Conservation (phyloP, 2,797 vertebrate species). For the Brotula barbata region DNA sequence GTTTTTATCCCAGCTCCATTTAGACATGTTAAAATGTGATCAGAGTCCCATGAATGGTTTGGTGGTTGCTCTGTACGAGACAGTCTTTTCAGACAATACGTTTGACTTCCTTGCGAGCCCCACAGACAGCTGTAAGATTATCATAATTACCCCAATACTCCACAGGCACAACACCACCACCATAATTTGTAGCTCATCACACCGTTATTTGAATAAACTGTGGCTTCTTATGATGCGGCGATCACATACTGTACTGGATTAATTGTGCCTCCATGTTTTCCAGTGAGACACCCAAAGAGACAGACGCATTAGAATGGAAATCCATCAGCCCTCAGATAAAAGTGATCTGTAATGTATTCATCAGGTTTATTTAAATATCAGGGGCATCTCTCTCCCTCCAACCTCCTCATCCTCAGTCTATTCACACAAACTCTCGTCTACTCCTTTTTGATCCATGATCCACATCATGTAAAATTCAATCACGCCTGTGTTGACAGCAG, state of each 20-base stretch:
- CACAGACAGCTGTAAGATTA: no score
- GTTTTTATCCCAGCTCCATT: no score
- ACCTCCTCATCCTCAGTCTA: slow-evolving; percentile 13
- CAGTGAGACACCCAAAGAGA: slow-evolving; percentile 41
- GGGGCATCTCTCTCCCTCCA: slow-evolving; percentile 13
- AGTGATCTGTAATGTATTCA: slow-evolving; percentile 74
- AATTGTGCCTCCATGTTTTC: slow-evolving; percentile 3
- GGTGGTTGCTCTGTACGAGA: no score
- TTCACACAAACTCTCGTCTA: slow-evolving; percentile 33
- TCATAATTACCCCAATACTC: no score
- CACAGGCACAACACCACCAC: no score
- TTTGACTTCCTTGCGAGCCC: no score
- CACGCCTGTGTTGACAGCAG: no score
- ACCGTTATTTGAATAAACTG: neutral
- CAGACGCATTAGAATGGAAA: slow-evolving; percentile 61
- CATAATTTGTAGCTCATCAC: no score
- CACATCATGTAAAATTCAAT: slow-evolving; percentile 42
- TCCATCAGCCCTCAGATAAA: slow-evolving; percentile 67
- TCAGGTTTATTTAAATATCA: slow-evolving; percentile 73
- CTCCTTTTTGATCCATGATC: slow-evolving; percentile 34
- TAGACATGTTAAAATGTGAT: no score
- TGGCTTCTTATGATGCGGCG: no score
- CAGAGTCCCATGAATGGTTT: no score
- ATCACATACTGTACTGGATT: slow-evolving; percentile 11
- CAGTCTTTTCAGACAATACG: no score